A percentile compares a stretch with the other conserved stretches of the same genome.
phyloP scores from a whole-genome alignment of 2,888 invertebrate genomes.

The Rosalia funebris region DNA sequence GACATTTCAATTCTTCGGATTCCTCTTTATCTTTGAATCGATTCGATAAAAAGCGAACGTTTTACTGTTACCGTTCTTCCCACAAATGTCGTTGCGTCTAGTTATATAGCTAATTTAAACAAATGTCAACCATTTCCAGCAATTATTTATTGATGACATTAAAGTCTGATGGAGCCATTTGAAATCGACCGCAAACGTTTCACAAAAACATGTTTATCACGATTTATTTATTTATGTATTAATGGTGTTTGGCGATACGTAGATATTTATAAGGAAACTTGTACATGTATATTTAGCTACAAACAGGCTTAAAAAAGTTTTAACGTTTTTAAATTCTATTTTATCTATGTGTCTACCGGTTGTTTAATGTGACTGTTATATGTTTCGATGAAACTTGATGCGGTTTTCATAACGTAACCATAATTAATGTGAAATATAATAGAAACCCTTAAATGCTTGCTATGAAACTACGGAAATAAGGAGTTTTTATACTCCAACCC shows the following conservation, averaged over 20 bases:
- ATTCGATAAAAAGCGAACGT: constrained; percentile 25
- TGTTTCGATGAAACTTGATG: too few relatives aligned
- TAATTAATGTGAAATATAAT: too few relatives aligned
- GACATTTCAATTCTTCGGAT: constrained; percentile 32
- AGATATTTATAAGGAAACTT: neutral
- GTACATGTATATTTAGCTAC: too few relatives aligned
- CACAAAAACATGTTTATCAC: constrained; percentile 10
- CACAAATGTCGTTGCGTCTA: constrained; percentile 32
- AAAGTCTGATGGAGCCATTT: constrained; percentile 19
- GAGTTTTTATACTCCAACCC: too few relatives aligned
- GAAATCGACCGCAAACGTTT: constrained; percentile 14
- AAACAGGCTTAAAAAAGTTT: too few relatives aligned
- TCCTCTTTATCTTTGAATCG: constrained; percentile 29
- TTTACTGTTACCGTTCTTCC: constrained; percentile 30
- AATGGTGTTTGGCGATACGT: neutral
- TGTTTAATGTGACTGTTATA: too few relatives aligned
- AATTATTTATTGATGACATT: constrained; percentile 28
- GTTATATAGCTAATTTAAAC: constrained; percentile 31
- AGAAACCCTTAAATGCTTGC: too few relatives aligned
- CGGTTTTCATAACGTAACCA: too few relatives aligned
- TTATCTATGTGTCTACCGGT: too few relatives aligned
- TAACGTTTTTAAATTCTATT: too few relatives aligned
- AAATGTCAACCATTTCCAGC: constrained; percentile 21
- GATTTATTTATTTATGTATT: constrained; percentile 9
- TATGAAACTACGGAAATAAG: too few relatives aligned